phyloP scores from a whole-genome alignment of 2,797 vertebrate species.

The Leptodactylus fallax region DNA sequence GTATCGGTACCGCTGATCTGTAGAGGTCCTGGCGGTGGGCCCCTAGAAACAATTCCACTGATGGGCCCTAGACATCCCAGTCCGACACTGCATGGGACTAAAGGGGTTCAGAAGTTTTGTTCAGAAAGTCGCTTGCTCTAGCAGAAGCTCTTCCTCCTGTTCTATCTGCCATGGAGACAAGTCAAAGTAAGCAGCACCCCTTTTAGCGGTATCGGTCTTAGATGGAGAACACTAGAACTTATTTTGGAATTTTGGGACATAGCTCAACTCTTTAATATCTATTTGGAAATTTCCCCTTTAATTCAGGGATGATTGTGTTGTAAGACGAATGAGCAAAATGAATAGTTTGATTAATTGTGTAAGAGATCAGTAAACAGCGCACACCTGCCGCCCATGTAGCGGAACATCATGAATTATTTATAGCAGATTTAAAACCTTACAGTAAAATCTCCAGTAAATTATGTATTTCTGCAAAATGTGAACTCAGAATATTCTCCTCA shows the following conservation, averaged over 20 bases:
- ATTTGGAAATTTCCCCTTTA: not conserved
- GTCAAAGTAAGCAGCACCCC: not conserved
- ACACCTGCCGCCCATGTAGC: not conserved
- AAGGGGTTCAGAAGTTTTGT: no score
- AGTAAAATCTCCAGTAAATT: constrained; percentile 23
- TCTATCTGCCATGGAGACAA: not conserved
- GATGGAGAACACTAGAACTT: not conserved
- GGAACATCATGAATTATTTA: constrained; percentile 36
- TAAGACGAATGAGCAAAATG: not conserved
- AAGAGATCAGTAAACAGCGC: not conserved
- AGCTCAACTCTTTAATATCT: not conserved
- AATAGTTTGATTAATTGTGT: constrained; percentile 9
- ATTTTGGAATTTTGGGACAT: no score
- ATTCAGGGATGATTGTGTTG: not conserved
- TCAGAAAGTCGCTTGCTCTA: no score
- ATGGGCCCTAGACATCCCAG: no score
- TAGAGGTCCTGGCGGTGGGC: no score
- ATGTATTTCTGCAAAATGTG: constrained; percentile 25
- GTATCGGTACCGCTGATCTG: no score
- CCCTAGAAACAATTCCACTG: no score
- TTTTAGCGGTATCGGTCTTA: not conserved
- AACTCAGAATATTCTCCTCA: constrained; percentile 32
- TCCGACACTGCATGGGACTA: no score
- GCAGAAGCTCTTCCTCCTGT: not conserved
- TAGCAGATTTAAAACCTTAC: constrained; percentile 21